Conservation (phyloP, 2,797 vertebrate species). For the Anableps anableps region DNA sequence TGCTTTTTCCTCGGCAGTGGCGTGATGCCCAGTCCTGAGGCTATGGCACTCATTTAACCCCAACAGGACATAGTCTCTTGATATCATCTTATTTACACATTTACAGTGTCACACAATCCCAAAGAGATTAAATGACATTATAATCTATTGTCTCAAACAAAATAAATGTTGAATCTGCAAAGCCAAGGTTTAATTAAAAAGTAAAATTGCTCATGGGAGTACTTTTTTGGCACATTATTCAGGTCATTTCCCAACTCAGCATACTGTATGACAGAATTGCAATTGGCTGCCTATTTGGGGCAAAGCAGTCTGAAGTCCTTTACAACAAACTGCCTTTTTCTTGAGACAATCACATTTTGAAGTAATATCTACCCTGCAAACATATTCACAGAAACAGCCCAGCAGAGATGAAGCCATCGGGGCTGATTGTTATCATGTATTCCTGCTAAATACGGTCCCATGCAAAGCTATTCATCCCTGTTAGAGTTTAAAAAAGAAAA, state of each 20-base stretch:
- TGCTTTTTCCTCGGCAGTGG: slow-evolving; percentile 61
- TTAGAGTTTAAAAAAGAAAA: neutral
- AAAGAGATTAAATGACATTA: slow-evolving; percentile 5
- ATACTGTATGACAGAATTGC: slow-evolving; percentile 60
- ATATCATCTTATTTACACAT: slow-evolving; percentile 43
- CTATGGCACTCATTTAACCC: slow-evolving; percentile 61
- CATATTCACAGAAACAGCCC: neutral
- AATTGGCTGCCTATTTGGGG: slow-evolving; percentile 61
- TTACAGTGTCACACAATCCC: slow-evolving; percentile 11
- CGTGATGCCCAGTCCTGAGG: slow-evolving; percentile 68
- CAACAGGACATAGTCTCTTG: slow-evolving; percentile 32
- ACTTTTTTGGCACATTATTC: slow-evolving; percentile 58
- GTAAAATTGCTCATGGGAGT: slow-evolving; percentile 31
- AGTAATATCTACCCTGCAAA: neutral
- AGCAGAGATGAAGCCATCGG: neutral
- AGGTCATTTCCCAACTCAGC: slow-evolving; percentile 68
- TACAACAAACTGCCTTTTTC: slow-evolving; percentile 12
- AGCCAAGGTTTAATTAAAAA: slow-evolving; percentile 48
- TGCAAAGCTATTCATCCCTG: neutral
- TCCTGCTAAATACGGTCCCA: neutral
- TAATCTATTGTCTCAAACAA: slow-evolving; percentile 10
- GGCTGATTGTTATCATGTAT: neutral
- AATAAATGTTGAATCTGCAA: slow-evolving; percentile 40
- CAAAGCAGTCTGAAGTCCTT: slow-evolving; percentile 52
- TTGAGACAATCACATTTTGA: slow-evolving; percentile 1